A percentile compares a stretch with the other conserved stretches of the same genome.
phyloP scores from a whole-genome alignment of 2,797 vertebrate genomes.

The Propithecus perrieri region DNA sequence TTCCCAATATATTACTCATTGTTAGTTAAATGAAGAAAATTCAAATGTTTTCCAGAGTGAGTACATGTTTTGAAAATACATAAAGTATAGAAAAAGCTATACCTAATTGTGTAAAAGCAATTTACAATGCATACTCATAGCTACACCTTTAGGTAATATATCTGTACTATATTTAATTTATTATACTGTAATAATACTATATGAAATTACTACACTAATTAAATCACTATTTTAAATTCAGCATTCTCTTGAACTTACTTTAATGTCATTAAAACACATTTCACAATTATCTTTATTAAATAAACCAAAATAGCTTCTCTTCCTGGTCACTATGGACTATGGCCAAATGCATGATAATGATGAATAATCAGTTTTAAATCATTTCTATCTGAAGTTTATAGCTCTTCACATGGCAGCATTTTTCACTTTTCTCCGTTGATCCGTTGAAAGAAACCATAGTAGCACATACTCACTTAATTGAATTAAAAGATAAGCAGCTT shows the following conservation, averaged over 20 bases:
- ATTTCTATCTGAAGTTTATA: constrained; percentile 84
- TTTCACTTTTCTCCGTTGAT: constrained; percentile 9
- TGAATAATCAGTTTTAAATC: constrained; percentile 69
- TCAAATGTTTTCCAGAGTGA: constrained; percentile 45
- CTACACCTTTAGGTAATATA: neutral
- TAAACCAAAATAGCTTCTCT: neutral
- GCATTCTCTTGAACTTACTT: neutral
- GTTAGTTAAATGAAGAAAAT: constrained; percentile 67
- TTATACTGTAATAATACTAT: neutral
- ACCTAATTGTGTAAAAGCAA: constrained; percentile 16
- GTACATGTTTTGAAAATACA: neutral
- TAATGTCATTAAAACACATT: neutral
- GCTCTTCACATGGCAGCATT: neutral
- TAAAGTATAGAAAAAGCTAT: neutral
- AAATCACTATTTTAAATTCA: neutral
- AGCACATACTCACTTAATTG: neutral
- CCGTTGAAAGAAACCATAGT: neutral
- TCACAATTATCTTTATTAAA: constrained; percentile 22
- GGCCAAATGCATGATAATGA: constrained; percentile 51
- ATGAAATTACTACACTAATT: neutral
- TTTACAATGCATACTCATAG: constrained; percentile 4
- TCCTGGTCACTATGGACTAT: constrained; percentile 39
- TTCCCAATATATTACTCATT: neutral
- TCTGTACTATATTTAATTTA: neutral
- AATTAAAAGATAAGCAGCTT: neutral